phyloP scores from a whole-genome alignment of 2,113 vertebrate species.

The Opisthocomus hoazin region DNA sequence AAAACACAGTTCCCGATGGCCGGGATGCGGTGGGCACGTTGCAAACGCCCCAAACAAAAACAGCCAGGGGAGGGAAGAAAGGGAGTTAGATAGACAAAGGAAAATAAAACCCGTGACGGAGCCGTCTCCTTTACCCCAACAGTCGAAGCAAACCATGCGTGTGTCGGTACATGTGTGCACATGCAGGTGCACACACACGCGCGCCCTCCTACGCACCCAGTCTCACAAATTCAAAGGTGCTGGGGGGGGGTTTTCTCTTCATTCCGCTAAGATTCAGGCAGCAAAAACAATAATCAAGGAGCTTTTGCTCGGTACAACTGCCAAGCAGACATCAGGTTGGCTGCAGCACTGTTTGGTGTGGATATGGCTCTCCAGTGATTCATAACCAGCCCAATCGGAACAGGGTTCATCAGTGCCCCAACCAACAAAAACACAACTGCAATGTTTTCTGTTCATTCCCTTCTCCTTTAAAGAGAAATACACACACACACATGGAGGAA shows the following conservation, averaged over 20 bases:
- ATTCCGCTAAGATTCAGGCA: background rate
- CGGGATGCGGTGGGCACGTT: background rate
- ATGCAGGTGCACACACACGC: rapidly evolving
- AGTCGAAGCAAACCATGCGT: background rate
- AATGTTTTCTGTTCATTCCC: conserved; percentile 33
- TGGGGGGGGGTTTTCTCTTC: background rate
- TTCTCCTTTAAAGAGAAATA: conserved; percentile 51
- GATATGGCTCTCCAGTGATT: conserved; percentile 59
- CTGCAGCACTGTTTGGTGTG: conserved; percentile 45
- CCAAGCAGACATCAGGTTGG: conserved; percentile 64
- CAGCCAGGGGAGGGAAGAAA: background rate
- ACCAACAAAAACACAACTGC: conserved; percentile 62
- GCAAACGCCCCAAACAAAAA: background rate
- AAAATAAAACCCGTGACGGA: background rate
- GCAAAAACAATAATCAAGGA: conserved; percentile 16
- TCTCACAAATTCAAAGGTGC: background rate
- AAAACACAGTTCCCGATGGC: background rate
- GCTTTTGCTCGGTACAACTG: conserved; percentile 22
- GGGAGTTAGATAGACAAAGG: background rate
- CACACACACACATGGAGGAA: background rate
- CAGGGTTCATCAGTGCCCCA: conserved; percentile 49
- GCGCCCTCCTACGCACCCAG: background rate
- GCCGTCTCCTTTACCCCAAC: background rate
- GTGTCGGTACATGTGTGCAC: background rate
- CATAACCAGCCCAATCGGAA: conserved; percentile 29